Conservation (phyloP, 1,140 invertebrate genomes). For the Matsumurasca onukii region DNA sequence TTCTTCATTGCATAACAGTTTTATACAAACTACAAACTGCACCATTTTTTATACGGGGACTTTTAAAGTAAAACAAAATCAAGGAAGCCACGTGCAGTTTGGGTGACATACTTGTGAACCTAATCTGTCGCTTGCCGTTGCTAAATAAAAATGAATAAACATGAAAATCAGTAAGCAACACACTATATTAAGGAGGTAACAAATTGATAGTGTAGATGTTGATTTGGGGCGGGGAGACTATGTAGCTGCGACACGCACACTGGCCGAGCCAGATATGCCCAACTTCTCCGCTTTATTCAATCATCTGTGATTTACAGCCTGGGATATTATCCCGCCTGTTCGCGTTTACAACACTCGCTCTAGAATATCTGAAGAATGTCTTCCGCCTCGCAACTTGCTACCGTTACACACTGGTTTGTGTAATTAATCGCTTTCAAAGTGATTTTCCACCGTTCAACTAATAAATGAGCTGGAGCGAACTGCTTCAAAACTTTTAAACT, state of each 20-base stretch:
- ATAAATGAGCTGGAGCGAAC: background rate
- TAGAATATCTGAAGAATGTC: slow-evolving; percentile 8
- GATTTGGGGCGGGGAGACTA: background rate
- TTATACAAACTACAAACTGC: too few species aligned
- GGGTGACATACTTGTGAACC: too few species aligned
- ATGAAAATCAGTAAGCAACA: too few species aligned
- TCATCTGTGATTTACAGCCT: slow-evolving; percentile 1
- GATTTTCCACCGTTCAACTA: background rate
- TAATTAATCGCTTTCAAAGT: slow-evolving; percentile 15
- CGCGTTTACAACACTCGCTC: background rate
- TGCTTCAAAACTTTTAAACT: too few species aligned
- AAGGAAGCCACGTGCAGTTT: too few species aligned
- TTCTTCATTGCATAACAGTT: too few species aligned
- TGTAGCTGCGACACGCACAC: slow-evolving; percentile 3
- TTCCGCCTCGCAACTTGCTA: background rate
- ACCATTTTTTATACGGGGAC: too few species aligned
- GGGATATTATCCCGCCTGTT: background rate
- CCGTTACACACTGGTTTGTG: background rate
- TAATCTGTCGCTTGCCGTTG: too few species aligned
- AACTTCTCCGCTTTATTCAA: background rate
- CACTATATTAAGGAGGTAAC: too few species aligned
- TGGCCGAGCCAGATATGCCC: slow-evolving; percentile 1
- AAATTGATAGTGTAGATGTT: too few species aligned
- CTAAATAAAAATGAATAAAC: too few species aligned
- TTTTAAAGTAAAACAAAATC: too few species aligned